Evolutionary conservation across 1,140 invertebrate species (phyloP), one percentile per base, ranked within the genome.

Genomic region (Phortica variegata): DNA sequence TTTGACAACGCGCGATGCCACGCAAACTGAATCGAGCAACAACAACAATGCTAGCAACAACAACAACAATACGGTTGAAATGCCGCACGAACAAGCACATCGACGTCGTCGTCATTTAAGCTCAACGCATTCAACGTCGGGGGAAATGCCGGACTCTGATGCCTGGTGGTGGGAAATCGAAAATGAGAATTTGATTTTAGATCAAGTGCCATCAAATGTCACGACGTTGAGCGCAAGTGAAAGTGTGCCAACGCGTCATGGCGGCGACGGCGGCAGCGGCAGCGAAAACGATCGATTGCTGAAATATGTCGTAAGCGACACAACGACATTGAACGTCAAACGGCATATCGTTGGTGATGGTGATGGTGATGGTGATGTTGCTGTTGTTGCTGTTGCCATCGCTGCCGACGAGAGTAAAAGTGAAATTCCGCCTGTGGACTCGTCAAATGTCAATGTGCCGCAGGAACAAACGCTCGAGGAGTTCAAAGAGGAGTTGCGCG

Each of bases 401-500:
- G 1, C 21, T 21, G 10, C 17, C 21, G n/a, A 7, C 32, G n/a
- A 31, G 12, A 56, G 0, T 12, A 33, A 45, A 15, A 26, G 33
- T n/a, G 54, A 52, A 42, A 54, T 41, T 42, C 45, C 16, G 12
- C 31, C 38, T 32, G 12, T 3, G 19, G 33, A 32, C 47, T 43
- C 60, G 61, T 52, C 41, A 23, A 15, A 1, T 19, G 4, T 8
- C 38, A 48, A 40, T 12, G 5, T 8, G 15, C 4, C 43, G 31
- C 6, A n/a, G n/a, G 55, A 65, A 15, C 54, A 55, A 50, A 55
- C 43, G 2, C 43, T 85, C 55, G 76, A 79, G 38, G 79, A 83
- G 47, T 85, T 85, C 51, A 79, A 76, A 47, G 79, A 80, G 54
- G 78, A 84, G 57, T 61, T 85, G 26, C 77, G 70, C 15, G 58